Evolutionary conservation across 2,113 vertebrate genomes (phyloP).

Genomic region (Peromyscus leucopus): DNA sequence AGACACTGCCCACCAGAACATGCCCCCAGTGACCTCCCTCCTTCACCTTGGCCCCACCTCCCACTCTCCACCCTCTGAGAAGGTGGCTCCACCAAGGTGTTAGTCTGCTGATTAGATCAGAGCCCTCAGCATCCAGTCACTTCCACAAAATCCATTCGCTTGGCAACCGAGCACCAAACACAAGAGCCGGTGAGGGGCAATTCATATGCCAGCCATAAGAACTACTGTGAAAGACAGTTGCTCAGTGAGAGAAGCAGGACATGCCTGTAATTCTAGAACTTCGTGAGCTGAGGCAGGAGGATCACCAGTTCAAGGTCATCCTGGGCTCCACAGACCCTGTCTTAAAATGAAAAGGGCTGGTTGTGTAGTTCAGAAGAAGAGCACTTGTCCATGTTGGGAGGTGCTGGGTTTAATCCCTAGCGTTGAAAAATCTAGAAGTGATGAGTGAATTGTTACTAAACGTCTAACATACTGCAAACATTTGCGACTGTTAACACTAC

Average conservation of each 20-base stretch:
- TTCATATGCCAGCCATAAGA: background rate
- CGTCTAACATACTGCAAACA: background rate
- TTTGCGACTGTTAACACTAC: background rate
- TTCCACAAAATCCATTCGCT: background rate
- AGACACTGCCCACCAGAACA: background rate
- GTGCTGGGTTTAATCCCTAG: background rate
- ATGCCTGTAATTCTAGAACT: background rate
- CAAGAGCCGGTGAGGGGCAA: too few species aligned
- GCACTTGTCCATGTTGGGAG: background rate
- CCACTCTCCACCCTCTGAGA: background rate
- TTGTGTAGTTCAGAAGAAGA: background rate
- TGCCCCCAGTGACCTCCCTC: background rate
- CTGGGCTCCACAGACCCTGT: background rate
- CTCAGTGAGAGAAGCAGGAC: background rate
- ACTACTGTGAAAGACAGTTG: background rate
- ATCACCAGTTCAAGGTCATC: background rate
- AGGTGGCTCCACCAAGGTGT: background rate
- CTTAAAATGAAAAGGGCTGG: background rate
- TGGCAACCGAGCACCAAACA: too few species aligned
- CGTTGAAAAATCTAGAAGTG: background rate
- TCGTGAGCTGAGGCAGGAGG: background rate
- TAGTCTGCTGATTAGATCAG: background rate
- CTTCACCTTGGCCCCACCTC: background rate
- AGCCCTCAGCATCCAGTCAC: background rate
- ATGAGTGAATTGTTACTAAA: background rate